Conservation (phyloP, 2,113 vertebrate genomes). For the Uria aalge region DNA sequence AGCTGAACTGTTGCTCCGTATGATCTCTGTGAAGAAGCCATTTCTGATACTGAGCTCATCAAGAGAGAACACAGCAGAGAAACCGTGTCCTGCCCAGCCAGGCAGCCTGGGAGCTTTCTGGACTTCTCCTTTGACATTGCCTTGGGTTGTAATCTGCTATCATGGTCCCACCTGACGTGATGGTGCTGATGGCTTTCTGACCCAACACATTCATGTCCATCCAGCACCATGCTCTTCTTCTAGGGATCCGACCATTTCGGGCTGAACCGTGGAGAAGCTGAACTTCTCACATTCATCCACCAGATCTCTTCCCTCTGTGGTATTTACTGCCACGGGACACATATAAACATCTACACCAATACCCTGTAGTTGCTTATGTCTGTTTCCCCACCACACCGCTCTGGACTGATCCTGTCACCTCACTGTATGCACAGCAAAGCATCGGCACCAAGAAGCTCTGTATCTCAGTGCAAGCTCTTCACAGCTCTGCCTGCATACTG, state of each 20-base stretch:
- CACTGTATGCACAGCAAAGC: neutral
- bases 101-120: neutral
- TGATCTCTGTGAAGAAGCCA: neutral
- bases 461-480: neutral
- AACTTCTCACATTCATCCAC: neutral
- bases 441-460: neutral
- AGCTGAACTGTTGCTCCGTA: accelerated
- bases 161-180: neutral
- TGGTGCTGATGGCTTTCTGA: neutral
- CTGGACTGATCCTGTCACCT: neutral
- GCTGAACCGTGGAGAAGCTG: neutral
- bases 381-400: neutral
- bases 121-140: neutral
- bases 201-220: neutral
- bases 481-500: neutral
- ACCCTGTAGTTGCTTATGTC: neutral
- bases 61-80: neutral
- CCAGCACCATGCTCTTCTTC: neutral
- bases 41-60: neutral
- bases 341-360: too few relatives aligned
- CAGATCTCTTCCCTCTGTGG: neutral
- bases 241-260: neutral
- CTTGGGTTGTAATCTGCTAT: neutral
- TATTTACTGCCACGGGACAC: neutral
- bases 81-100: neutral